Percentiles rank a stretch among this genome's conserved stretches.
phyloP scores from a whole-genome alignment of 2,888 invertebrate genomes.

The Pyrocoelia pectoralis region DNA sequence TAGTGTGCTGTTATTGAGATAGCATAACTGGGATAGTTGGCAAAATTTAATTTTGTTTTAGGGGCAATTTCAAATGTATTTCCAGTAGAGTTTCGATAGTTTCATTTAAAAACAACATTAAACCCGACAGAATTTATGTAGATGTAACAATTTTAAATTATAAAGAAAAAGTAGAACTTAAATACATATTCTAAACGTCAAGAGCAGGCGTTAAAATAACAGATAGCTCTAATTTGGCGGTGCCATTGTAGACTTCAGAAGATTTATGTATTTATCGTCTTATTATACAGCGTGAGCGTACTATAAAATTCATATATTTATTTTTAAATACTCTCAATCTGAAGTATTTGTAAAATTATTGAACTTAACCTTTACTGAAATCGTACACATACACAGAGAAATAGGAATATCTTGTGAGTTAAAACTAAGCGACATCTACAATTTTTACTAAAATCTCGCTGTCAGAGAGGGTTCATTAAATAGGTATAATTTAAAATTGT shows the following conservation, averaged over 20 bases:
- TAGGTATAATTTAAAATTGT: no score
- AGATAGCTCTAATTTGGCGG: conserved; percentile 11
- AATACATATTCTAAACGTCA: conserved; percentile 10
- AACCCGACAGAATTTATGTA: neutral
- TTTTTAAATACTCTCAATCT: no score
- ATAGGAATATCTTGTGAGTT: no score
- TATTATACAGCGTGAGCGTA: neutral
- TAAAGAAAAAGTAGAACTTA: conserved; percentile 10
- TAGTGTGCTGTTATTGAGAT: neutral
- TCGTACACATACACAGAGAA: no score
- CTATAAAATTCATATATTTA: no score
- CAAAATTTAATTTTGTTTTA: neutral
- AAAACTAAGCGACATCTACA: no score
- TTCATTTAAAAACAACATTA: neutral
- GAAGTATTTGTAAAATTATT: no score
- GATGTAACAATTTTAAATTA: neutral
- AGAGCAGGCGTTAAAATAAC: conserved; percentile 11
- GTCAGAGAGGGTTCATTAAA: no score
- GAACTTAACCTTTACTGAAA: no score
- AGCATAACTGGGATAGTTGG: neutral
- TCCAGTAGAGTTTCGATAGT: no score
- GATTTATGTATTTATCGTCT: conserved; percentile 12
- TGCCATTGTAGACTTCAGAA: conserved; percentile 7
- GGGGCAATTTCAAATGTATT: no score
- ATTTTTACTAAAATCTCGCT: no score